Evolutionary conservation across 2,113 vertebrate genomes (phyloP).

Genomic region (Mesoclemmys tuberculata): DNA sequence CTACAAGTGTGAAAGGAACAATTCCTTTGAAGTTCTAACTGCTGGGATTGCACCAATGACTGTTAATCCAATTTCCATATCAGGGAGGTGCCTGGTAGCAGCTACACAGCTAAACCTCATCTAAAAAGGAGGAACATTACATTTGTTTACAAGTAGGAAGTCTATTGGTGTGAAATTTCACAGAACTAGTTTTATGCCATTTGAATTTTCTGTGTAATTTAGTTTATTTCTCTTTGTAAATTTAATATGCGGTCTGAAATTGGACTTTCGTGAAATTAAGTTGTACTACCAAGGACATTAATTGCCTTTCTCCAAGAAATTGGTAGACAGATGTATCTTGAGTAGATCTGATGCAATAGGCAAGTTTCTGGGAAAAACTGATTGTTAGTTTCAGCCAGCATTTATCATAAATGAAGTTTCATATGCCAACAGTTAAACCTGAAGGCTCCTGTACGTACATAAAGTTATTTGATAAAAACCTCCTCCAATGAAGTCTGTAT

Average conservation of each 20-base stretch:
- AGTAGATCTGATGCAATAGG: not conserved
- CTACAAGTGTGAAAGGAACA: not conserved
- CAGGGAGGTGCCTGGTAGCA: not conserved
- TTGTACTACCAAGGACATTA: not conserved
- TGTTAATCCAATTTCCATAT: not conserved
- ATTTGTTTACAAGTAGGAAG: not conserved
- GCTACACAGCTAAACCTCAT: not conserved
- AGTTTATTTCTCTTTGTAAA: not conserved
- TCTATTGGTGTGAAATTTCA: not conserved
- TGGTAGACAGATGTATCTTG: not conserved
- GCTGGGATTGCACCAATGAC: accelerated
- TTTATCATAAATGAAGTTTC: not conserved
- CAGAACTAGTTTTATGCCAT: not conserved
- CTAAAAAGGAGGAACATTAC: not conserved
- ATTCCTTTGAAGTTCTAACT: not conserved
- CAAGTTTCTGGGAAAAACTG: not conserved
- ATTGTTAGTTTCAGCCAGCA: not conserved
- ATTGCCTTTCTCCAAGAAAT: not conserved
- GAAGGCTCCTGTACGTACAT: not conserved
- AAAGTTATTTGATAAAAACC: not conserved
- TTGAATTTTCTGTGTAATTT: not conserved
- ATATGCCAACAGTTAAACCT: not conserved
- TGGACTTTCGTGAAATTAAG: not conserved
- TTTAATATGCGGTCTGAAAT: not conserved
- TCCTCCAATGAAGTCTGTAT: not conserved